phyloP scores from a whole-genome alignment of 2,113 vertebrate species.

The Indicator maculatus region DNA sequence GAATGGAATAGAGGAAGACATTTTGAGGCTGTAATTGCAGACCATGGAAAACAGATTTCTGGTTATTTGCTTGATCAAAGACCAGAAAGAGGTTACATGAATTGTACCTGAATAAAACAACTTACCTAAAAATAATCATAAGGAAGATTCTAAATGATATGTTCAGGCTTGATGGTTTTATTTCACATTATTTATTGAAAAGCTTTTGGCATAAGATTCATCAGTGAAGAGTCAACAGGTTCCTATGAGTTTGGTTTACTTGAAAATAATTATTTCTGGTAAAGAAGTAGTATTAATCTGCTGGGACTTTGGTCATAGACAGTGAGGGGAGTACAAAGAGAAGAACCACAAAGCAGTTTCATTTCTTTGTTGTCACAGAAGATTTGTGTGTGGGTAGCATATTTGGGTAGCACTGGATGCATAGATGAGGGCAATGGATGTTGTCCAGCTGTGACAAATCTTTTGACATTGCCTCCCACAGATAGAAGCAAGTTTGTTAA shows the following conservation, averaged over 20 bases:
- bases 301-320: background rate
- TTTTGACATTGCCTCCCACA: too few relatives aligned
- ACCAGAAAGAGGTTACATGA: background rate
- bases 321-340: fast-evolving
- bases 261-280: background rate
- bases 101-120: background rate
- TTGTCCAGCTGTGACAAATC: too few relatives aligned
- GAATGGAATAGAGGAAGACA: background rate
- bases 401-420: background rate
- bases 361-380: background rate
- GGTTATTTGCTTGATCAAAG: background rate
- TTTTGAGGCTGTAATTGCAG: background rate
- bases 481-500: too few relatives aligned
- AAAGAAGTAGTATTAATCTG: background rate
- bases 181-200: background rate
- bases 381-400: background rate
- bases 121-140: background rate
- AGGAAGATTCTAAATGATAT: background rate
- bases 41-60: background rate
- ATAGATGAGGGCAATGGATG: background rate
- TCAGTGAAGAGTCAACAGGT: background rate
- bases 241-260: background rate
- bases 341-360: background rate
- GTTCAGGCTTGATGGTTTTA: background rate
- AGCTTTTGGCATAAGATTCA: background rate